phyloP scores from a whole-genome alignment of 2,113 vertebrate species.

The Coracopsis vasa region DNA sequence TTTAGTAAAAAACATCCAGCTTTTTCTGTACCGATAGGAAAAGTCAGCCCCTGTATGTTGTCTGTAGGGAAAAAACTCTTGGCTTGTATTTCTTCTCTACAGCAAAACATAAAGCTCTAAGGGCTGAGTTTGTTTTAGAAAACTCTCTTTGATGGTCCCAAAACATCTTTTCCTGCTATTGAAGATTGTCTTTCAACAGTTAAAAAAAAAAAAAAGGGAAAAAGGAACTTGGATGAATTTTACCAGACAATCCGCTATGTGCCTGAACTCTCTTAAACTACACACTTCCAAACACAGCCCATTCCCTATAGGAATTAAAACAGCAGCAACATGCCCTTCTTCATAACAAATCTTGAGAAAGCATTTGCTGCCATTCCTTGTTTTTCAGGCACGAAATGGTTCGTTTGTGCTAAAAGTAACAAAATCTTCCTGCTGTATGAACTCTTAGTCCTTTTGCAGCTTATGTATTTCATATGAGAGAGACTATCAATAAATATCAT shows the following conservation, averaged over 20 bases:
- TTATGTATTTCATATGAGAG: neutral
- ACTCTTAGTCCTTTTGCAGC: neutral
- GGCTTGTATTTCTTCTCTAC: constrained; percentile 55
- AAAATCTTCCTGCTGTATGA: neutral
- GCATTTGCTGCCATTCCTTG: neutral
- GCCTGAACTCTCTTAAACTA: constrained; percentile 19
- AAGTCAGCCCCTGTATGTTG: neutral
- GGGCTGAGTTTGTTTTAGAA: constrained; percentile 70
- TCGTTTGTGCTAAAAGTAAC: constrained; percentile 14
- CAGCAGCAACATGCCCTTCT: neutral
- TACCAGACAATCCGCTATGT: neutral
- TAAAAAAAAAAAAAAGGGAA: neutral
- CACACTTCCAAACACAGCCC: neutral
- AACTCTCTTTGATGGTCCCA: constrained; percentile 70
- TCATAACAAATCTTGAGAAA: constrained; percentile 14
- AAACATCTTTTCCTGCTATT: constrained; percentile 71
- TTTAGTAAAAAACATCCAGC: constrained; percentile 28
- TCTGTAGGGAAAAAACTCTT: constrained; percentile 39
- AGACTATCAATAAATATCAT: constrained; percentile 48
- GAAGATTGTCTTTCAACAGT: constrained; percentile 50
- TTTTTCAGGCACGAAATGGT: neutral
- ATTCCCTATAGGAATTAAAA: constrained; percentile 3
- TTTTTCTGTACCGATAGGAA: neutral
- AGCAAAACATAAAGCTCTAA: constrained; percentile 65
- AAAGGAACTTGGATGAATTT: constrained; percentile 4